Conservation (phyloP, 2,797 vertebrate species). For the Sebastolobus alascanus region DNA sequence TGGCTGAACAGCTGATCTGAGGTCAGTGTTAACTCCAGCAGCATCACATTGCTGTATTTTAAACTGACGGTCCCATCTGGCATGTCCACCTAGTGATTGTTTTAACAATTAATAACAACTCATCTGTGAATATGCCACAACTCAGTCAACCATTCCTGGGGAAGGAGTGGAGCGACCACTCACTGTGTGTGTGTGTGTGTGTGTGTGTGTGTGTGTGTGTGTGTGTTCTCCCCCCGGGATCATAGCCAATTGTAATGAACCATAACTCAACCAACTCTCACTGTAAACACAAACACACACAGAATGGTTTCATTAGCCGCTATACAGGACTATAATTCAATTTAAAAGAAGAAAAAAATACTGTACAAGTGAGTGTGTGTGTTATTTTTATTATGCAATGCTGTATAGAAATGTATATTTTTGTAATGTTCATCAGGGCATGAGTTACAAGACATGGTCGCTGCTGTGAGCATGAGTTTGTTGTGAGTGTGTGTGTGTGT, state of each 20-base stretch:
- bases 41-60: neutral
- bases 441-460: conserved; percentile 78
- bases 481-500: conserved; percentile 51
- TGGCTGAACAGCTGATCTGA: conserved; percentile 1
- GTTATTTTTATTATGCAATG: conserved; percentile 87
- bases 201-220: conserved; percentile 20
- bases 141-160: conserved; percentile 71
- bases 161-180: conserved; percentile 74
- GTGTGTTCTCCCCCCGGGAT: conserved; percentile 35
- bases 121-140: conserved; percentile 83
- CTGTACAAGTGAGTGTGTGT: conserved; percentile 54
- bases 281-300: conserved; percentile 72
- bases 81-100: conserved; percentile 42
- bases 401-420: conserved; percentile 89
- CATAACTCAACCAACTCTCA: conserved; percentile 66
- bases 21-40: neutral
- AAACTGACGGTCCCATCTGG: conserved; percentile 59
- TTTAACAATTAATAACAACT: conserved; percentile 46
- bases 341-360: conserved; percentile 34
- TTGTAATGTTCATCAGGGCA: conserved; percentile 86
- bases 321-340: conserved; percentile 58
- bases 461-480: conserved; percentile 69
- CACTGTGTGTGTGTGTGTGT: conserved; percentile 74
- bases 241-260: conserved; percentile 78
- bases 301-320: conserved; percentile 43